These are phyloP conservation scores for Rhodeus uyekii DNA, from an alignment of 2,797 vertebrate genomes.

Conservation along the genomic window DNA sequence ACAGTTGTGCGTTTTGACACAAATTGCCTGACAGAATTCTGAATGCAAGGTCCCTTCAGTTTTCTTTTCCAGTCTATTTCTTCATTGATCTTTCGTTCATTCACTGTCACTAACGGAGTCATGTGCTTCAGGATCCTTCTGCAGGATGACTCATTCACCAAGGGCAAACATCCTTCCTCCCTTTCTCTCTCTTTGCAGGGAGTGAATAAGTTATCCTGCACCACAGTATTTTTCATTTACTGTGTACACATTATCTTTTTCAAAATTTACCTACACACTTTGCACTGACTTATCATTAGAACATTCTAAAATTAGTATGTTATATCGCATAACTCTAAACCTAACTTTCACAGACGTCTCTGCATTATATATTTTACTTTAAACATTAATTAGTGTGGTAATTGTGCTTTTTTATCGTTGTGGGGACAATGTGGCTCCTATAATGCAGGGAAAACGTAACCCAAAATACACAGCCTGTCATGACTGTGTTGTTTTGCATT, in stretches of 20 bases:
- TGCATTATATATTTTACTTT: not conserved
- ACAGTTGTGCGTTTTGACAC: not conserved
- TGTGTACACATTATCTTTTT: not conserved
- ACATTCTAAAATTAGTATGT: not conserved
- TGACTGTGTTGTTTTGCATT: not conserved
- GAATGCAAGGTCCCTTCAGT: not conserved
- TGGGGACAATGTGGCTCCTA: not conserved
- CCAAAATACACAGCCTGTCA: not conserved
- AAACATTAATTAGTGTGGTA: not conserved
- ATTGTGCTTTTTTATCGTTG: not conserved
- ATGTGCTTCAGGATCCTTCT: constrained; percentile 54
- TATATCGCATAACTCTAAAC: not conserved
- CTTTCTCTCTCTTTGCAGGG: constrained; percentile 4
- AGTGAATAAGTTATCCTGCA: constrained; percentile 2
- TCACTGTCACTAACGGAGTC: constrained; percentile 33
- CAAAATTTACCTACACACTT: not conserved
- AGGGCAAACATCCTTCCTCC: constrained; percentile 51
- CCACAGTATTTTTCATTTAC: not conserved
- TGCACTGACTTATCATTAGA: no score
- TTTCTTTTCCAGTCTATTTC: not conserved
- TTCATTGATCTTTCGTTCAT: not conserved
- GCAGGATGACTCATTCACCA: constrained; percentile 66
- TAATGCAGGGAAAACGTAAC: not conserved
- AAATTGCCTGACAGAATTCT: not conserved
- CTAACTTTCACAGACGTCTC: not conserved